These are phyloP conservation scores for Entelurus aequoreus DNA, from an alignment of 2,113 vertebrate genomes.

Conservation along the genomic window DNA sequence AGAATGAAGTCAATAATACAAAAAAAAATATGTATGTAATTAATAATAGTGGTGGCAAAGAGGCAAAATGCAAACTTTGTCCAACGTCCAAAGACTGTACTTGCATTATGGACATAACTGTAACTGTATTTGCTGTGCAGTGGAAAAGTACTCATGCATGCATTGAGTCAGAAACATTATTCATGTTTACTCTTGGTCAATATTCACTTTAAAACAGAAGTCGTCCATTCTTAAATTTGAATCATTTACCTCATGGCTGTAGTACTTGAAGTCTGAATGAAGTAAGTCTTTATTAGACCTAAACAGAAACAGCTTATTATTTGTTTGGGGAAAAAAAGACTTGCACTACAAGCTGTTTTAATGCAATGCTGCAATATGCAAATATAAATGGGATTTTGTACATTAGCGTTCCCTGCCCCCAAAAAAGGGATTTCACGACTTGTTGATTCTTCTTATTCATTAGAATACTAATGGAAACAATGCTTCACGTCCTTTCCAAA, in stretches of 20 bases:
- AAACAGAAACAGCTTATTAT: not conserved
- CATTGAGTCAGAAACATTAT: not conserved
- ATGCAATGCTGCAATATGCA: slow-evolving; percentile 1
- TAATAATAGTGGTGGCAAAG: not conserved
- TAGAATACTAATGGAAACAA: not conserved
- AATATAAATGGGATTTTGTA: not conserved
- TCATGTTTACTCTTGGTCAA: not conserved
- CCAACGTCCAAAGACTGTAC: not conserved
- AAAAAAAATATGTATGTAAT: no score
- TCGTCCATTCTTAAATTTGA: not conserved
- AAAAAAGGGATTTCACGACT: not conserved
- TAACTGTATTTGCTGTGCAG: not conserved
- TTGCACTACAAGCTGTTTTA: not conserved
- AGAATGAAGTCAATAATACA: no score
- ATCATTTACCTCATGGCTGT: slow-evolving; percentile 1
- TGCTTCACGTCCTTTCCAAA: not conserved
- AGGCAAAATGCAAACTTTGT: slow-evolving; percentile 7
- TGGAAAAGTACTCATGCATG: not conserved
- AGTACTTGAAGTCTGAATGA: slow-evolving; percentile 23
- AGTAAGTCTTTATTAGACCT: no score
- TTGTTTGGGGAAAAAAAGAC: not conserved
- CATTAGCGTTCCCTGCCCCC: no score
- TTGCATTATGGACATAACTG: slow-evolving; percentile 17
- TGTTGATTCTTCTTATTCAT: not conserved
- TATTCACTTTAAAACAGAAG: not conserved